Evolutionary conservation across 1,140 invertebrate genomes (phyloP).

Genomic region (Manduca sexta): DNA sequence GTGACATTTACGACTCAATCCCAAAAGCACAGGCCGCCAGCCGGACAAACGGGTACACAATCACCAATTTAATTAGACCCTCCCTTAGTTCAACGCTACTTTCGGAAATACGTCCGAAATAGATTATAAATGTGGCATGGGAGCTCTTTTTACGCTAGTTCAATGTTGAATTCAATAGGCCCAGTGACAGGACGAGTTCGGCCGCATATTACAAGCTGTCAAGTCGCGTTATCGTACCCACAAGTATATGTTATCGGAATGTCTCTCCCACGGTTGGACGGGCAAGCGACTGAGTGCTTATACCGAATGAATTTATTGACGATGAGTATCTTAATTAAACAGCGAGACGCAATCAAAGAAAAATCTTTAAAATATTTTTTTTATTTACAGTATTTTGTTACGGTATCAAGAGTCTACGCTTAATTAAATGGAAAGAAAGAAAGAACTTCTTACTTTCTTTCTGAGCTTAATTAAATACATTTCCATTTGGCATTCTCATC

Average conservation of each 20-base stretch:
- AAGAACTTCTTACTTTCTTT: no score
- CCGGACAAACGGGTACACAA: conserved; percentile 39
- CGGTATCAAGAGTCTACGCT: no score
- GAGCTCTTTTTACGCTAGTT: conserved; percentile 34
- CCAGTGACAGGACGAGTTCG: conserved; percentile 56
- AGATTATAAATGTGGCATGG: conserved; percentile 10
- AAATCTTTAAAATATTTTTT: background rate
- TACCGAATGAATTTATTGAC: no score
- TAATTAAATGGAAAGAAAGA: no score
- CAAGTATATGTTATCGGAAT: conserved; percentile 42
- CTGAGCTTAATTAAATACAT: no score
- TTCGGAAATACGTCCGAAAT: conserved; percentile 1
- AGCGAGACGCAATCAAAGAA: background rate
- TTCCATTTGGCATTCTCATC: no score
- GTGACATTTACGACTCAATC: conserved; percentile 70
- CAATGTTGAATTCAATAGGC: conserved; percentile 39
- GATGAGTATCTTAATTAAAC: no score
- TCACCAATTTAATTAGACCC: conserved; percentile 50
- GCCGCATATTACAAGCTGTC: conserved; percentile 47
- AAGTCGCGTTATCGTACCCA: conserved; percentile 48
- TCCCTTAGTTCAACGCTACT: conserved; percentile 14
- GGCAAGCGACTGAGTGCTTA: background rate
- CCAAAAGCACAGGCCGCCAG: conserved; percentile 48
- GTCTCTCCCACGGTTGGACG: conserved; percentile 39
- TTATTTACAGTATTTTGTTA: background rate